Base-by-base conservation (phyloP, 2,113 vertebrate species). In the Callipepla squamata region DNA sequence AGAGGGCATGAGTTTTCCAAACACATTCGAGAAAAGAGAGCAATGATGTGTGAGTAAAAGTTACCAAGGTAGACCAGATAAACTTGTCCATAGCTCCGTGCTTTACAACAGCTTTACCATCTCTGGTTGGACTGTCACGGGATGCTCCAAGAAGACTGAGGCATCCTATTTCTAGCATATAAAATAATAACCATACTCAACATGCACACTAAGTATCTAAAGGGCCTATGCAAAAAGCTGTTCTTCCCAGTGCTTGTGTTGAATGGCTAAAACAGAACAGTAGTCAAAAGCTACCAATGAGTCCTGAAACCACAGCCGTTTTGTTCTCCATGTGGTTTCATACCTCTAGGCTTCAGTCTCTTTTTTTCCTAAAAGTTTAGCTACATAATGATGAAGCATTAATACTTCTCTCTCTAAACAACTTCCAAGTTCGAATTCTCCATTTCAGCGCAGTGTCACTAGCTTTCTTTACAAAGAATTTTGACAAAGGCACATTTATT, bases 401-500 rank as follows among this genome's bases (percentile, higher is more conserved):
- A 61, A 40, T 45, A 30, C 42, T 85, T 65, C 80, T 91, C 38
- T n/a, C 38, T 69, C 45, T 87, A 69, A 36, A 79, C 59, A 88
- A 69, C 38, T 83, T 66, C 73, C 51, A 85, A 89, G 48, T 72
- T 69, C 74, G 77, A 69, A 69, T 85, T 85, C 15, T 40, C 70
- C 59, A 77, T 92, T 73, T 91, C 55, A 57, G 3, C 53, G 69
- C 73, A 38, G 45, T 55, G 47, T 84, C 69, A 75, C 34, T 38
- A 42, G 51, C 55, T 87, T 75, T 91, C 75, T 88, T 81, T 28
- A 6, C 47, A 85, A 96, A 90, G 68, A 86, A 92, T 40, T 91
- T 94, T 89, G 92, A 96, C 58, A 61, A 73, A 44, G 15, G 65
- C 28, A 22, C 11, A 3, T 40, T 63, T 63, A 40, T 81, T 20